Evolutionary conservation across 2,113 vertebrate genomes (phyloP), one percentile per base, ranked within the genome.

Genomic region (Coracopsis vasa): DNA sequence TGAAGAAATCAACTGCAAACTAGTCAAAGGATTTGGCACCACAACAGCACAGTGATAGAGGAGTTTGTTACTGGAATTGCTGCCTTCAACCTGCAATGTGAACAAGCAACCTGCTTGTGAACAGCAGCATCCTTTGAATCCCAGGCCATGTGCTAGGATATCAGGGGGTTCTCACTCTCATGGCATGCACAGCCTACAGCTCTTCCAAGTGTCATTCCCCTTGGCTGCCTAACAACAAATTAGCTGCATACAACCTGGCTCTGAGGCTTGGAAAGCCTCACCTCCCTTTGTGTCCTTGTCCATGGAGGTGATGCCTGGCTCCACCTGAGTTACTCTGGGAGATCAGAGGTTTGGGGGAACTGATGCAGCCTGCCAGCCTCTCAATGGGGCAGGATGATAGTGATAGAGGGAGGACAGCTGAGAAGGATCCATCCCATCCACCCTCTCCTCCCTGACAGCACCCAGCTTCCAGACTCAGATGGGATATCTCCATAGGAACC

Each of bases 101-200:
- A n/a, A n/a, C n/a, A n/a, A n/a, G n/a, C n/a, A n/a, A n/a, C n/a
- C n/a, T 78, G 44, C 54, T 53, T 65, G 54, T 62, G 56, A 71
- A 75, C 45, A 56, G 62, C 62, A 89, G 67, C 54, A 42, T 29
- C 65, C 44, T 75, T 44, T 16, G 56, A 78, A 65, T 11, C 29
- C 58, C 53, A 58, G n/a, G 37, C 41, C 5, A 1, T 1, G 19
- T 27, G 51, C 70, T 48, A 80, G 45, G 51, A 56, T 61, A 56
- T 79, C 86, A 58, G 66, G 47, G 60, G 12, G 10, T 51, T 62
- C 61, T 82, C 8, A 7, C 74, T 66, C 51, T 53, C n/a, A 60
- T 5, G 1, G 35, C 0, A 0, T 14, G 48, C 28, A 14, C 44
- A 73, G 44, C 39, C 48, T 11, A 8, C 2, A 4, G 48, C n/a